A percentile compares a stretch with the other conserved stretches of the same genome.
These are phyloP conservation scores for Xyliphius kryptos DNA, from an alignment of 2,113 vertebrate genomes.

Conservation along the genomic window DNA sequence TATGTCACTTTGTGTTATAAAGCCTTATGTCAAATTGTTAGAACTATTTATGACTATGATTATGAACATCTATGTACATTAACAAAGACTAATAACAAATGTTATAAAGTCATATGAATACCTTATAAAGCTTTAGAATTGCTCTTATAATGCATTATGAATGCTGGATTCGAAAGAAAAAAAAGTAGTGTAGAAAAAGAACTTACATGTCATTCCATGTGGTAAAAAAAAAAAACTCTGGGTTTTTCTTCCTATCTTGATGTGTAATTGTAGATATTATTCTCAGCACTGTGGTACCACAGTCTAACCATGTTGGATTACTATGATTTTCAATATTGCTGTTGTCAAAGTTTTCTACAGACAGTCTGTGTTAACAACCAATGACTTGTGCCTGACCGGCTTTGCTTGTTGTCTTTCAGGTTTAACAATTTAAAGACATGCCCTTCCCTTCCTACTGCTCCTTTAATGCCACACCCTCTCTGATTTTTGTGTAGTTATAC, in stretches of 20 bases:
- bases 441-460: conserved; percentile 23
- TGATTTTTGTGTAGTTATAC: too few species aligned
- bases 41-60: too few species aligned
- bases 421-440: neutral
- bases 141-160: neutral
- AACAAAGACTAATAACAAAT: too few species aligned
- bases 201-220: conserved; percentile 26
- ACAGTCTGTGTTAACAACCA: neutral
- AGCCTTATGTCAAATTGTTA: too few species aligned
- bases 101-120: too few species aligned
- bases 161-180: neutral
- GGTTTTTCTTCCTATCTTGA: conserved; percentile 3
- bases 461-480: neutral
- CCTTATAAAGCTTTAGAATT: too few species aligned
- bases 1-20: too few species aligned
- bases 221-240: neutral
- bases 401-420: conserved; percentile 1
- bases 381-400: neutral
- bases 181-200: neutral
- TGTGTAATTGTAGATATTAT: neutral
- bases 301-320: neutral
- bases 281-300: neutral
- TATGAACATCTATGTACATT: too few species aligned
- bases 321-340: neutral
- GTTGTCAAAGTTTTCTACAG: neutral